Evolutionary conservation across 2,797 vertebrate species (phyloP), one percentile per base, ranked within the genome.

Genomic region (Selene dorsalis): DNA sequence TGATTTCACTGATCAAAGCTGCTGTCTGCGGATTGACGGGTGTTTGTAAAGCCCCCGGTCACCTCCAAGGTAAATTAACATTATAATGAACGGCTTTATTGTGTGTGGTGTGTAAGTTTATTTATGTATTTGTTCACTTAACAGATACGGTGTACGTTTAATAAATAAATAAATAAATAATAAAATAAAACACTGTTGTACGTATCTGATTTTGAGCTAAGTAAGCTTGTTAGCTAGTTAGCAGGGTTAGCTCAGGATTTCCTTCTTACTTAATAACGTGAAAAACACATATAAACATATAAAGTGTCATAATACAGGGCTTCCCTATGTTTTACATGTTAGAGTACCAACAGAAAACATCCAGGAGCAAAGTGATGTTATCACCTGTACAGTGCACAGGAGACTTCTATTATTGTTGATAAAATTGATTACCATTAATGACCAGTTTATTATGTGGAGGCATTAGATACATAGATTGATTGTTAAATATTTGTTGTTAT

Each of bases 1-100:
- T 95, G 94, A 50, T 94, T 0, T 88, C 89, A 1, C 8, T 92
- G 7, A 13, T 94, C 1, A 95, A 91, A 38, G 69, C 81, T 9
- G 86, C 90, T 17, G 75, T 85, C 38, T 69, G 83, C 1, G 89
- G 93, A 9, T 1, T 94, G 45, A 22, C 65, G 14, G 86, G 72
- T 1, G 12, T 87, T 13, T 86, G 81, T 53, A 64, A 82, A 80
- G 66, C 74, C 41, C 50, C 60, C 26, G 69, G 87, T 69, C 85
- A 80, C 20, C 82, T 76, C 22, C 77, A 77, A 92, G 94, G 95
- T 94, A 93, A 83, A 28, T 30, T 22, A 43, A 28, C 9, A 38
- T 18, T 43, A 58, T 8, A 26, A 12, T 53, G 13, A 4, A 20
- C n/a, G 5, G 30, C 0, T 20, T 11, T 1, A 11, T 2, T 41